Evolutionary conservation across 2,888 invertebrate species (phyloP), one percentile per base, ranked within the genome.

Genomic region (Dinocampus coccinellae): DNA sequence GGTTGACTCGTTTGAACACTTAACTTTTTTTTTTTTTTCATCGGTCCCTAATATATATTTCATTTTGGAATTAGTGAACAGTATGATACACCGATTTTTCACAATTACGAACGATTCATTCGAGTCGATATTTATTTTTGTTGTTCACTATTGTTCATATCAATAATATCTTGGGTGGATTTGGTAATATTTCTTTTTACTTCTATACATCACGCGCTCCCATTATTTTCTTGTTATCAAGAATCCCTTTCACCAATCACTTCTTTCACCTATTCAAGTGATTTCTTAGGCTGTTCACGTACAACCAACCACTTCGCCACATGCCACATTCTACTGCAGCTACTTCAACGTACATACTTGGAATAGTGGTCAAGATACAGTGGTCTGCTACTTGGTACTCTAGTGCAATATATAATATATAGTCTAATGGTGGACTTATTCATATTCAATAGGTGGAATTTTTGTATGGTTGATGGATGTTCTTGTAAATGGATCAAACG

Each of bases 151-250:
- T 47, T 47, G 16, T 47, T 16, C n/a, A 58, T 33, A 20, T 58
- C 57, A 29, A 58, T 33, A 3, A 9, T 16, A 9, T 29, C n/a
- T 33, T 2, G 20, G 3, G 16, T 34, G 34, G 6, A 33, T 16
- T 29, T 6, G 3, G n/a, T 26, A 33, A n/a, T 33, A n/a, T 34
- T 58, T 33, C n/a, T 22, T 16, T 7, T 34, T 16, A 33, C 16
- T 13, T 33, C n/a, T 7, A 20, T 64, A 16, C n/a, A 20, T 34
- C 63, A 64, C 52, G 52, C 52, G 33, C 1, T 16, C 16, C 33
- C 52, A 64, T 64, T 64, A 52, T 42, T 64, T 64, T 64, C 42
- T 64, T 42, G 52, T 64, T 52, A 52, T 64, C 52, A 16, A 29
- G 7, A 42, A 29, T 64, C 33, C 16, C 16, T 47, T 16, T 47